Percentiles rank a stretch among this genome's conserved stretches.
Evolutionary conservation across 2,888 invertebrate species (phyloP).

Genomic region (Plebejus anna): DNA sequence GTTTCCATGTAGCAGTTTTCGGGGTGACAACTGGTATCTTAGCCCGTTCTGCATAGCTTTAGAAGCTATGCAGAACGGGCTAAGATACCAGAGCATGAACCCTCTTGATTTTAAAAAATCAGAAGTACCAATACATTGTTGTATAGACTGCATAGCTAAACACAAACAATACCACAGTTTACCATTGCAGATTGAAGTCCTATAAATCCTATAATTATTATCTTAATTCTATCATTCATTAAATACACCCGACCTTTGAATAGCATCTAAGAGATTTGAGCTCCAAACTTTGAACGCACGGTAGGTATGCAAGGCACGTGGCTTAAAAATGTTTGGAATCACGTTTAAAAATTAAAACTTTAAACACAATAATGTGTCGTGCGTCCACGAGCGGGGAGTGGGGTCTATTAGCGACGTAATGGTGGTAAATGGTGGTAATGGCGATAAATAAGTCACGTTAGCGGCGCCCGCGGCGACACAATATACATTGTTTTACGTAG

Average conservation of each 20-base stretch:
- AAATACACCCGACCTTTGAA: too few species aligned
- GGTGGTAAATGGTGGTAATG: constrained; percentile 72
- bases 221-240: too few species aligned
- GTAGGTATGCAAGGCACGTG: constrained; percentile 41
- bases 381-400: constrained; percentile 46
- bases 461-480: neutral
- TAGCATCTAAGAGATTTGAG: neutral
- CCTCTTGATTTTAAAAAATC: too few species aligned
- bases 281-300: neutral
- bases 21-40: neutral
- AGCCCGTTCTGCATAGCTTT: too few species aligned
- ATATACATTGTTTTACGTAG: neutral
- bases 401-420: constrained; percentile 68
- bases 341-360: constrained; percentile 47
- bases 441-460: constrained; percentile 59
- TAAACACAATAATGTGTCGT: constrained; percentile 38
- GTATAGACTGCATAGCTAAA: too few species aligned
- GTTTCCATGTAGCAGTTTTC: neutral
- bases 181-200: too few species aligned
- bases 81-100: too few species aligned
- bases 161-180: too few species aligned
- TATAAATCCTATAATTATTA: too few species aligned
- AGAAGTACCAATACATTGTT: too few species aligned
- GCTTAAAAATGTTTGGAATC: constrained; percentile 58
- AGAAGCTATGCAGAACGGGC: too few species aligned